A percentile compares a stretch with the other conserved stretches of the same genome.
These are phyloP conservation scores for Pampusana beccarii DNA, from an alignment of 2,113 vertebrate species.

Conservation along the genomic window DNA sequence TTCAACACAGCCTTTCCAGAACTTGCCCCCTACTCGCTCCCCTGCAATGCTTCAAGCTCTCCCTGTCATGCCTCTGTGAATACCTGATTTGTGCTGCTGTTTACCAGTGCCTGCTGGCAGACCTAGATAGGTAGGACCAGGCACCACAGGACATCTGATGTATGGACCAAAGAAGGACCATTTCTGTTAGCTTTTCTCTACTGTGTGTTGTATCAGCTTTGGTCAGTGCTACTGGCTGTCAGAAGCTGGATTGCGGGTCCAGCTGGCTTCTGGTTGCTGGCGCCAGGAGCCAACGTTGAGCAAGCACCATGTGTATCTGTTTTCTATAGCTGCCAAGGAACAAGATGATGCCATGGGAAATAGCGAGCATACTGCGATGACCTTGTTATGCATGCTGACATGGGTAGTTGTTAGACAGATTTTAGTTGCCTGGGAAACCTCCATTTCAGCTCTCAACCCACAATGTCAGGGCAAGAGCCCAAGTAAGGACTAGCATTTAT, in stretches of 20 bases:
- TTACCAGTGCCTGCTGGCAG: background rate
- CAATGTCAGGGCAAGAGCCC: constrained; percentile 2
- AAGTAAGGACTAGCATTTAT: background rate
- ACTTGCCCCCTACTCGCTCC: background rate
- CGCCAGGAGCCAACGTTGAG: background rate
- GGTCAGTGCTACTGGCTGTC: background rate
- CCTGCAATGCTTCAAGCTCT: background rate
- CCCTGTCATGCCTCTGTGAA: background rate
- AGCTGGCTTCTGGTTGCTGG: constrained; percentile 13
- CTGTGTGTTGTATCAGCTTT: background rate
- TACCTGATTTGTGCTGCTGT: background rate
- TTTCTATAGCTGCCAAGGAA: constrained; percentile 54
- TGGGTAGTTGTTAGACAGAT: constrained; percentile 51
- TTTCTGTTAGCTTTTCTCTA: background rate
- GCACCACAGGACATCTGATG: background rate
- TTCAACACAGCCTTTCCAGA: background rate
- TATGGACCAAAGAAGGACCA: background rate
- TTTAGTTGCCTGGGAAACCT: constrained; percentile 59
- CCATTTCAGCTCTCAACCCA: constrained; percentile 25
- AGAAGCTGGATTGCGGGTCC: background rate
- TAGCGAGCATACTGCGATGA: constrained; percentile 23
- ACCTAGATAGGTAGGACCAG: background rate
- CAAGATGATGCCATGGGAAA: constrained; percentile 42
- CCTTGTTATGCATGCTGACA: constrained; percentile 12
- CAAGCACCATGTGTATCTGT: constrained; percentile 23